A percentile compares a stretch with the other conserved stretches of the same genome.
Evolutionary conservation across 1,140 invertebrate genomes (phyloP).

Genomic region (Panulirus ornatus): DNA sequence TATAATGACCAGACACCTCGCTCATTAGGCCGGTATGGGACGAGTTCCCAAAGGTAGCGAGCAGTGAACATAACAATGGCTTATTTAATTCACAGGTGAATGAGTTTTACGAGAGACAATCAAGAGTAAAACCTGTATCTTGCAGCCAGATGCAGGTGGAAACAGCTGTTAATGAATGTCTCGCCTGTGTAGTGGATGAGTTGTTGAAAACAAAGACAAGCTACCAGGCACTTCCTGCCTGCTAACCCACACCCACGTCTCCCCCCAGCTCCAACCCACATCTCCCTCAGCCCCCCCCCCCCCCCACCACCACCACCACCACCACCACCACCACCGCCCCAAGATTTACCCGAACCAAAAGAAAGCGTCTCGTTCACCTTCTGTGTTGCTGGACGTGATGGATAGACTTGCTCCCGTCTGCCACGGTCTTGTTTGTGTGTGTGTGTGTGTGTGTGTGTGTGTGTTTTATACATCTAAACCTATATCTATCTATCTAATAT

Average conservation of each 20-base stretch:
- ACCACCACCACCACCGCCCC: no score
- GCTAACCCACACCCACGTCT: neutral
- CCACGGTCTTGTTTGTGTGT: no score
- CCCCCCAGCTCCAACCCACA: neutral
- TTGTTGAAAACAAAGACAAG: neutral
- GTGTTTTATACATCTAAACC: no score
- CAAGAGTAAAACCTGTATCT: neutral
- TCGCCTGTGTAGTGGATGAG: neutral
- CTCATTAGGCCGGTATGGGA: neutral
- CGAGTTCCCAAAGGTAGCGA: neutral
- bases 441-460: no score
- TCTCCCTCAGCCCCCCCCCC: no score
- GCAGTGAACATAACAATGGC: neutral
- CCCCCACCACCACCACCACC: no score
- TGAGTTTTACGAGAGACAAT: neutral
- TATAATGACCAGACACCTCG: neutral
- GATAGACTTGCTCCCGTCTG: no score
- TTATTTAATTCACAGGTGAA: neutral
- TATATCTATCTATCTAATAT: no score
- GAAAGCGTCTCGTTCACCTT: no score
- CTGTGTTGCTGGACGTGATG: no score
- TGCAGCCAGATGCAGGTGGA: neutral
- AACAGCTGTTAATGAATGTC: neutral
- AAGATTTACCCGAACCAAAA: no score
- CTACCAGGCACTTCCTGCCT: neutral